Evolutionary conservation across 2,113 vertebrate genomes (phyloP).

Genomic region (Centrocercus urophasianus): DNA sequence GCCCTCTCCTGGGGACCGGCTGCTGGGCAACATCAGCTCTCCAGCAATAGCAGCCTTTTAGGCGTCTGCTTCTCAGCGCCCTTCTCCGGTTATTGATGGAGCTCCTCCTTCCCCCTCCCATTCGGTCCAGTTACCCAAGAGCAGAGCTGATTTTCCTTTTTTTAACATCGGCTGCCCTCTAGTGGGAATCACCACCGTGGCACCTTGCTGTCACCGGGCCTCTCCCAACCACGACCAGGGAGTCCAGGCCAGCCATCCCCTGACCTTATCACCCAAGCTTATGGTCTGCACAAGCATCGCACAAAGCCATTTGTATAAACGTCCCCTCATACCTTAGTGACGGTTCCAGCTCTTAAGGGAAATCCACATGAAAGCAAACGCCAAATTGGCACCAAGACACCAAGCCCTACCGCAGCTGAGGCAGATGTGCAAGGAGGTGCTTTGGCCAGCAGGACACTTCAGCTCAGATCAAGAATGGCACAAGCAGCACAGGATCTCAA

Average conservation of each 20-base stretch:
- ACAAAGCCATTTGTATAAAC: neutral
- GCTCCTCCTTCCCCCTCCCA: neutral
- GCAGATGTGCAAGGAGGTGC: too few relatives aligned
- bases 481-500: neutral
- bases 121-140: fast-evolving
- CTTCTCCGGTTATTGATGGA: neutral
- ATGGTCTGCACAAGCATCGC: fast-evolving
- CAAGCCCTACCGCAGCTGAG: neutral
- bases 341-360: neutral
- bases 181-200: neutral
- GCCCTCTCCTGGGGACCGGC: neutral
- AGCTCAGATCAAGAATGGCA: fast-evolving
- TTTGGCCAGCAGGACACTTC: neutral
- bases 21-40: neutral
- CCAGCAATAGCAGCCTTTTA: neutral
- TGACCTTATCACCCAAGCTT: neutral
- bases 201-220: fast-evolving
- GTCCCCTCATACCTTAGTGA: fast-evolving
- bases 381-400: neutral
- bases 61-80: neutral
- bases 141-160: neutral
- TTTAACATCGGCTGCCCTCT: constrained; percentile 21
- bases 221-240: neutral
- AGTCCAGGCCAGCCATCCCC: neutral
- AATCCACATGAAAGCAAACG: neutral